These are phyloP conservation scores for Chelonoidis abingdonii DNA, from an alignment of 2,113 vertebrate species.

Conservation along the genomic window DNA sequence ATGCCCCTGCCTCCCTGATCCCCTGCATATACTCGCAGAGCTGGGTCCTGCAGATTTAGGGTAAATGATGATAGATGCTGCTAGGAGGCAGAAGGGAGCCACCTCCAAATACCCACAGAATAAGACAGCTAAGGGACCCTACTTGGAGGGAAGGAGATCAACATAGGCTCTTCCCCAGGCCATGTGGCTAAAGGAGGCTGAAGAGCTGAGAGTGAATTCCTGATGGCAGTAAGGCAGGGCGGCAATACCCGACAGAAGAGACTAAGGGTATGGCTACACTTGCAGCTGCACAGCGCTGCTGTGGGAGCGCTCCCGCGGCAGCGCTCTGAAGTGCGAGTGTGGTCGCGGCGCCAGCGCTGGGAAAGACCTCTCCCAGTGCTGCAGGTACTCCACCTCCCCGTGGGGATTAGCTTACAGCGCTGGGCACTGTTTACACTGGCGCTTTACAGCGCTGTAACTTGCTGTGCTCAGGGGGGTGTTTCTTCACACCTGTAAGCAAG, in stretches of 20 bases:
- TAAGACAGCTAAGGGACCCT: background rate
- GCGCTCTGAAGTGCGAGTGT: too few species aligned
- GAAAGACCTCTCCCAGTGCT: too few species aligned
- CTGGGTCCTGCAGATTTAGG: background rate
- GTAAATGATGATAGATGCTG: background rate
- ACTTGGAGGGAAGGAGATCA: background rate
- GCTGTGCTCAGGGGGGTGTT: too few species aligned
- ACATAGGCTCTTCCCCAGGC: background rate
- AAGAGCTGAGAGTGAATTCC: background rate
- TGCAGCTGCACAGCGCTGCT: too few species aligned
- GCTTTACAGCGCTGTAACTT: too few species aligned
- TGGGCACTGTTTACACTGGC: too few species aligned
- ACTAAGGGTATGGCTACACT: background rate
- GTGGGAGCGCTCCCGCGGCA: too few species aligned
- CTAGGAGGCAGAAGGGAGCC: background rate
- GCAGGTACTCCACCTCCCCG: too few species aligned
- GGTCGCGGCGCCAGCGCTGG: too few species aligned
- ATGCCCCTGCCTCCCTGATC: background rate
- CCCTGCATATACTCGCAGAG: background rate
- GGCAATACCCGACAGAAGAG: background rate
- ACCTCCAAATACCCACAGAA: background rate
- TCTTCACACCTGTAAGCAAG: too few species aligned
- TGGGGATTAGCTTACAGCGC: too few species aligned
- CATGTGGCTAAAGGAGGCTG: background rate
- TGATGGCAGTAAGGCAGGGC: background rate